Evolutionary conservation across 2,888 invertebrate genomes (phyloP).

Genomic region (Epinotia nisella): DNA sequence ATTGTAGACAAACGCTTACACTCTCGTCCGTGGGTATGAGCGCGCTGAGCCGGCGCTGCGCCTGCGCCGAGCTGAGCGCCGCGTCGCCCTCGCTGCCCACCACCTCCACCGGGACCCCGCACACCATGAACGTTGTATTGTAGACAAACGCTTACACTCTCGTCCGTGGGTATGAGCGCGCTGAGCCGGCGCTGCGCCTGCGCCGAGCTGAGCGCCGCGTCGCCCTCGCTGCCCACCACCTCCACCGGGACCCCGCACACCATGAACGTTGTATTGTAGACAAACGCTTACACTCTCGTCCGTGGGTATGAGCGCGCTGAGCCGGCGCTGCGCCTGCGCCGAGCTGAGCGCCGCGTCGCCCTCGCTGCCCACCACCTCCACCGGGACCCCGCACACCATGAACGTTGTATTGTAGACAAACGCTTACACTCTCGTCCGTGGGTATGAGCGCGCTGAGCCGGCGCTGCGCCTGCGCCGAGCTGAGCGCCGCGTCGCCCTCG

Average conservation of each 20-base stretch:
- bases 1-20: background rate
- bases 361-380: slow-evolving; percentile 84
- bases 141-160: background rate
- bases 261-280: slow-evolving; percentile 68
- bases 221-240: slow-evolving; percentile 76
- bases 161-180: slow-evolving; percentile 57
- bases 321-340: slow-evolving; percentile 73
- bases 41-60: slow-evolving; percentile 60
- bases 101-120: slow-evolving; percentile 87
- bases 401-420: slow-evolving; percentile 64
- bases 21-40: slow-evolving; percentile 56
- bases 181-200: slow-evolving; percentile 72
- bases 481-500: slow-evolving; percentile 73
- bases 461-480: slow-evolving; percentile 77
- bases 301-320: slow-evolving; percentile 60
- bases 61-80: slow-evolving; percentile 80
- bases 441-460: slow-evolving; percentile 62
- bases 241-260: slow-evolving; percentile 88
- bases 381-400: slow-evolving; percentile 85
- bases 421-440: slow-evolving; percentile 45
- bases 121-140: slow-evolving; percentile 82
- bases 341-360: slow-evolving; percentile 77
- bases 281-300: slow-evolving; percentile 43
- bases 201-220: slow-evolving; percentile 77
- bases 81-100: slow-evolving; percentile 75